Evolutionary conservation across 2,113 vertebrate genomes (phyloP).

Genomic region (Jaculus jaculus): DNA sequence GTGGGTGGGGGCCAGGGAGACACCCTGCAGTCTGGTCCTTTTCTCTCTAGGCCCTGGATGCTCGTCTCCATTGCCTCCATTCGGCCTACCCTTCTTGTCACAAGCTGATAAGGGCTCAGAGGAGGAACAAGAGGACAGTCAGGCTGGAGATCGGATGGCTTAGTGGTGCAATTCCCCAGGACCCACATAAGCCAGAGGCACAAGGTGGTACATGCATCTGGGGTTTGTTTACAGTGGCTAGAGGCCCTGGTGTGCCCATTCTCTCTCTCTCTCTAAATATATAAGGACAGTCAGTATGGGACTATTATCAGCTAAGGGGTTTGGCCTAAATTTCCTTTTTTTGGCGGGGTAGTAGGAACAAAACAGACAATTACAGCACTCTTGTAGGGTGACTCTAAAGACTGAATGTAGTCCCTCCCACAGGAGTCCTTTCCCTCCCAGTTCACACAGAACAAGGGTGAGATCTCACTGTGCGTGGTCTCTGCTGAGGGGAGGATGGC

Average conservation of each 20-base stretch:
- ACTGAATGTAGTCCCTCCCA: neutral
- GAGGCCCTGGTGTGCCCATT: too few relatives aligned
- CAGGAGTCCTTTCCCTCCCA: neutral
- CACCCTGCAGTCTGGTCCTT: neutral
- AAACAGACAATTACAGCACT: neutral
- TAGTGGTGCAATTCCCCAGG: too few relatives aligned
- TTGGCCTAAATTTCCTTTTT: conserved; percentile 12
- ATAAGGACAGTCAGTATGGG: neutral
- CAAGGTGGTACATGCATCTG: too few relatives aligned
- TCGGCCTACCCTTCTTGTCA: neutral
- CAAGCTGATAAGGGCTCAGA: neutral
- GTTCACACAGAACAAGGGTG: neutral
- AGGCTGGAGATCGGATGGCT: too few relatives aligned
- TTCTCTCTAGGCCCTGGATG: neutral
- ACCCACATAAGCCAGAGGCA: too few relatives aligned
- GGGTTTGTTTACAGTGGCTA: too few relatives aligned
- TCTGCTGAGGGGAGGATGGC: neutral
- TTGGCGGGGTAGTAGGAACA: neutral
- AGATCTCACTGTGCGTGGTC: neutral
- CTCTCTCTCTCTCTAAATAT: too few relatives aligned
- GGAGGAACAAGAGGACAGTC: neutral
- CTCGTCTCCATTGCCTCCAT: neutral
- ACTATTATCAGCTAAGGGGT: neutral
- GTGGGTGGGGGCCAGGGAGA: neutral
- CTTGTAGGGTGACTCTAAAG: neutral